Percentiles rank a stretch among this genome's conserved stretches.
phyloP scores from a whole-genome alignment of 2,888 invertebrate genomes.

The Drosophila mercatorum region DNA sequence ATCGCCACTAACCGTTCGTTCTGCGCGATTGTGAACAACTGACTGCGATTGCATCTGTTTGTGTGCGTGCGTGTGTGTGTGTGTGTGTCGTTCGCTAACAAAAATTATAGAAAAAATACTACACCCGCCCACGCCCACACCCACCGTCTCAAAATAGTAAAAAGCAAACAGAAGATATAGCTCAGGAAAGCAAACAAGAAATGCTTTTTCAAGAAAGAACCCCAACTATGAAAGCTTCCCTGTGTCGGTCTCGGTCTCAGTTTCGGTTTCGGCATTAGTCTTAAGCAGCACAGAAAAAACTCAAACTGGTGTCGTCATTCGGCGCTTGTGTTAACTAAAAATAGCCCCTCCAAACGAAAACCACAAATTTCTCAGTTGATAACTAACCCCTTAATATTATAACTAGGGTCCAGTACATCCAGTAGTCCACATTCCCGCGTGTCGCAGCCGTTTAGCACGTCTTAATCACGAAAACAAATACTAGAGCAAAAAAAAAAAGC shows the following conservation, averaged over 20 bases:
- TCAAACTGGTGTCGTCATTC: conserved; percentile 38
- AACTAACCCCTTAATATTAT: conserved; percentile 16
- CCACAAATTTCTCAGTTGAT: neutral
- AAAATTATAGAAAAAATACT: conserved; percentile 10
- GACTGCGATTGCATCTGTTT: conserved; percentile 27
- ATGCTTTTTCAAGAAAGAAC: conserved; percentile 2
- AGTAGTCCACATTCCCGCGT: conserved; percentile 27
- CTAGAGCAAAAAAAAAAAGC: conserved; percentile 10
- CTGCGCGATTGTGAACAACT: conserved; percentile 38
- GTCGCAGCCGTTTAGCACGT: conserved; percentile 2
- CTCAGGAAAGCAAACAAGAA: neutral
- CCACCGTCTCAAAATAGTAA: conserved; percentile 28
- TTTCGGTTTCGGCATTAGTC: conserved; percentile 1
- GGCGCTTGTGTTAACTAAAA: conserved; percentile 39
- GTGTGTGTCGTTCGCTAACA: conserved; percentile 1
- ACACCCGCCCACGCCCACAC: conserved; percentile 62
- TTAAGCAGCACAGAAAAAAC: neutral
- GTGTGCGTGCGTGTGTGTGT: neutral
- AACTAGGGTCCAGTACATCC: neutral
- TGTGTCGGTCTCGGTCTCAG: conserved; percentile 10
- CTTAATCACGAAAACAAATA: conserved; percentile 13
- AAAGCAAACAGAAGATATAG: conserved; percentile 19
- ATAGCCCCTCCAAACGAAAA: conserved; percentile 32
- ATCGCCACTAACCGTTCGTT: conserved; percentile 35
- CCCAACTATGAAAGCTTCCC: conserved; percentile 9